Conservation (phyloP, 2,113 vertebrate species). For the Asarcornis scutulata region DNA sequence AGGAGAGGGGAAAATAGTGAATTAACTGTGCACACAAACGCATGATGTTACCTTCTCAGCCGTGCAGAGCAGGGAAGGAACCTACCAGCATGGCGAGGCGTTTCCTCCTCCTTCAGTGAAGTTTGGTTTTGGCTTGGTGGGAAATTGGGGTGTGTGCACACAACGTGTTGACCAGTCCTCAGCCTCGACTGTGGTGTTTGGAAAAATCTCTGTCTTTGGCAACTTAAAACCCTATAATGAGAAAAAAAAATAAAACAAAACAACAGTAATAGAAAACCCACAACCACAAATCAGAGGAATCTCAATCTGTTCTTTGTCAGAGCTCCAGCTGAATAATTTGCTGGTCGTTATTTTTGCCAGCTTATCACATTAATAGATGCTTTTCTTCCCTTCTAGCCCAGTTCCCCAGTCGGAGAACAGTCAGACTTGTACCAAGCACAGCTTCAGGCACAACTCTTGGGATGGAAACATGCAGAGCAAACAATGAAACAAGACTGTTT, state of each 20-base stretch:
- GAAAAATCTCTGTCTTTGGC: not conserved
- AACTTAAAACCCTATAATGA: not conserved
- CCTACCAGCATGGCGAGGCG: rapidly evolving
- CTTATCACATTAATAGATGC: not conserved
- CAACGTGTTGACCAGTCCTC: not conserved
- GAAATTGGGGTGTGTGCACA: rapidly evolving
- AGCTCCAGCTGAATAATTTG: not conserved
- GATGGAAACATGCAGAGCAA: not conserved
- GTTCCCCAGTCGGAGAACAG: not conserved
- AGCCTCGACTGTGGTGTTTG: not conserved
- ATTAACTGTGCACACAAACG: not conserved
- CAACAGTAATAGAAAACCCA: not conserved
- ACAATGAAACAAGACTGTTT: constrained; percentile 10
- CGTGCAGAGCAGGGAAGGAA: not conserved
- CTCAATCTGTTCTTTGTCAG: not conserved
- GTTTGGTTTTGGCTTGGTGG: not conserved
- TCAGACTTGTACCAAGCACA: not conserved
- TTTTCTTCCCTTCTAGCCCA: not conserved
- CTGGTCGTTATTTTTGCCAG: not conserved
- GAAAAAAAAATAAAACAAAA: not conserved
- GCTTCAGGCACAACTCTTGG: not conserved
- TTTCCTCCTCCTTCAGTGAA: rapidly evolving
- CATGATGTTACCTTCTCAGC: rapidly evolving
- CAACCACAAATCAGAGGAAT: not conserved
- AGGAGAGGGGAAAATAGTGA: not conserved